A percentile compares a stretch with the other conserved stretches of the same genome.
phyloP scores from a whole-genome alignment of 2,797 vertebrate species.

The Poecile montanus region DNA sequence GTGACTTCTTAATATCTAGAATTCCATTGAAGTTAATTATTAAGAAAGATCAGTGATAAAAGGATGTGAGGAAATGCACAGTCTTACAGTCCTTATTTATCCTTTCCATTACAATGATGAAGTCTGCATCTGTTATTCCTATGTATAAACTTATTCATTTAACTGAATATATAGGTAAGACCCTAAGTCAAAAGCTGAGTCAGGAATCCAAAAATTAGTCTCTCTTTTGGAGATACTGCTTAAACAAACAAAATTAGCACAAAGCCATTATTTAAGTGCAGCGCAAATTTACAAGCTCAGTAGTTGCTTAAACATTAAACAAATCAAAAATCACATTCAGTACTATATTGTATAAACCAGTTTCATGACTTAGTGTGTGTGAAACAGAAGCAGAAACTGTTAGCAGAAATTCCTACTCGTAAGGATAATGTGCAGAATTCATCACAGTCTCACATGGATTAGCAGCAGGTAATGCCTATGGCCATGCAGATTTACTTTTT shows the following conservation, averaged over 20 bases:
- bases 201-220: not conserved
- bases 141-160: not conserved
- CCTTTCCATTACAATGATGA: not conserved
- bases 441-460: not conserved
- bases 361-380: not conserved
- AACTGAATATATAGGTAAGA: not conserved
- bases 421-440: not conserved
- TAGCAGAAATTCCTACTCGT: not conserved
- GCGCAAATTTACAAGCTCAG: not conserved
- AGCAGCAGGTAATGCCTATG: not conserved
- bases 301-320: not conserved
- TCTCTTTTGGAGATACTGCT: not conserved
- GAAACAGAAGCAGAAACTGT: not conserved
- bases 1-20: not conserved
- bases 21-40: not conserved
- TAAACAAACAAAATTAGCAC: not conserved
- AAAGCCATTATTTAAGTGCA: not conserved
- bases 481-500: not conserved
- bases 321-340: not conserved
- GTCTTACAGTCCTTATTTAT: not conserved
- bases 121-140: not conserved
- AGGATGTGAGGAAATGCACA: not conserved
- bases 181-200: not conserved
- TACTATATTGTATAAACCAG: not conserved
- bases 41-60: not conserved